Conservation (phyloP, 2,113 vertebrate genomes). For the Nansenia antarctica region DNA sequence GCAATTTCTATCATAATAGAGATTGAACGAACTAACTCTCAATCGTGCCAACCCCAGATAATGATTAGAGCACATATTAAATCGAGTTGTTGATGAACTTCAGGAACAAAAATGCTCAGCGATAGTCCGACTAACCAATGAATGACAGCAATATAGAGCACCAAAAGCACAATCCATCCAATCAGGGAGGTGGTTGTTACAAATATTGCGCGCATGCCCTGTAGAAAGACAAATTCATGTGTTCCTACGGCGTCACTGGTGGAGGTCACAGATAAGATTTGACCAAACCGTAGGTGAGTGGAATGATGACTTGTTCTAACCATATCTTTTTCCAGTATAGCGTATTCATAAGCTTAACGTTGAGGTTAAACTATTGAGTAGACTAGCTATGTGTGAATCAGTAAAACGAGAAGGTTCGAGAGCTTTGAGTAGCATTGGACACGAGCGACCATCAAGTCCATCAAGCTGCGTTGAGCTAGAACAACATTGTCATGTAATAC, state of each 20-base stretch:
- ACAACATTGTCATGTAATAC: no score
- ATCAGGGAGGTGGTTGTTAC: slow-evolving; percentile 46
- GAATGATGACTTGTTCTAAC: neutral
- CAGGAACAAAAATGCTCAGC: neutral
- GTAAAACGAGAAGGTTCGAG: neutral
- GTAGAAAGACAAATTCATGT: slow-evolving; percentile 37
- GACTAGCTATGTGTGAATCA: neutral
- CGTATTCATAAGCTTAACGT: no score
- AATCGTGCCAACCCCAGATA: no score
- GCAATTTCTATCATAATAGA: neutral
- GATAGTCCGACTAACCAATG: neutral
- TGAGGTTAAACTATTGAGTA: no score
- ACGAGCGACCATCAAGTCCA: neutral
- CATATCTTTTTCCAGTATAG: neutral
- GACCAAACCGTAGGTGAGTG: slow-evolving; percentile 61
- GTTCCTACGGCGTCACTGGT: slow-evolving; percentile 58
- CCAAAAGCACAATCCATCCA: slow-evolving; percentile 36
- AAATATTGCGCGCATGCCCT: slow-evolving; percentile 56
- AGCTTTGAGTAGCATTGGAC: neutral
- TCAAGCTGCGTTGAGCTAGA: neutral
- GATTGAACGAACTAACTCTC: no score
- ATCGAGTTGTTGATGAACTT: neutral
- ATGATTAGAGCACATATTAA: no score
- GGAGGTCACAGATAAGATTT: slow-evolving; percentile 71
- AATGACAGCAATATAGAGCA: neutral